phyloP scores from a whole-genome alignment of 2,113 vertebrate genomes.

The Acanthisitta chloris region DNA sequence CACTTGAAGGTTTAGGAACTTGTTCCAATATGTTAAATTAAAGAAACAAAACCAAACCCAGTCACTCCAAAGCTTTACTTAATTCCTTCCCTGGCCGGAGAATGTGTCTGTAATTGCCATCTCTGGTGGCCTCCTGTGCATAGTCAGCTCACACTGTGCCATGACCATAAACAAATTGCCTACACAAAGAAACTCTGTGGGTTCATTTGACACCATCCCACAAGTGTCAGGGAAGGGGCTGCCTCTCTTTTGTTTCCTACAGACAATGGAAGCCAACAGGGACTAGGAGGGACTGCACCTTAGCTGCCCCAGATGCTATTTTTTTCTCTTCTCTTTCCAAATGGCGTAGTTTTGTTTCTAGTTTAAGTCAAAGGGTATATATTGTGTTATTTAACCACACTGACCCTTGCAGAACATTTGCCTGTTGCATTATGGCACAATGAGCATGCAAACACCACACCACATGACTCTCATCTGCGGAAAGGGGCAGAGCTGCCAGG shows the following conservation, averaged over 20 bases:
- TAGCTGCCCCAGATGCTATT: neutral
- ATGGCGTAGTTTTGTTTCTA: no score
- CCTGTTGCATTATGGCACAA: neutral
- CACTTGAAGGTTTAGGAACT: neutral
- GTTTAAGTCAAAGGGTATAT: neutral
- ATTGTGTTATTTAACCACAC: neutral
- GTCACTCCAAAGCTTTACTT: neutral
- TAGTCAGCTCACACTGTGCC: neutral
- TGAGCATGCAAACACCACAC: neutral
- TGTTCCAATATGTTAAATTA: neutral
- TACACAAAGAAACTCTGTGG: neutral
- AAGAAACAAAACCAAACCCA: neutral
- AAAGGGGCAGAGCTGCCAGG: neutral
- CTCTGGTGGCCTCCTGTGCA: neutral
- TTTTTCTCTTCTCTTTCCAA: neutral
- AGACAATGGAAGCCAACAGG: constrained; percentile 20
- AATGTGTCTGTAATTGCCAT: neutral
- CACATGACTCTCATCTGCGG: rapidly evolving
- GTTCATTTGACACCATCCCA: neutral
- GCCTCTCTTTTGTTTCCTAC: constrained; percentile 6
- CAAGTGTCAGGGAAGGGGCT: neutral
- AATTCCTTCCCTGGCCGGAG: neutral
- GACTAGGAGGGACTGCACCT: constrained; percentile 22
- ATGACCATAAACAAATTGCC: neutral
- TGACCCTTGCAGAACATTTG: neutral